Evolutionary conservation across 1,140 invertebrate species (phyloP).

Genomic region (Stenopsyche tienmushanensis): DNA sequence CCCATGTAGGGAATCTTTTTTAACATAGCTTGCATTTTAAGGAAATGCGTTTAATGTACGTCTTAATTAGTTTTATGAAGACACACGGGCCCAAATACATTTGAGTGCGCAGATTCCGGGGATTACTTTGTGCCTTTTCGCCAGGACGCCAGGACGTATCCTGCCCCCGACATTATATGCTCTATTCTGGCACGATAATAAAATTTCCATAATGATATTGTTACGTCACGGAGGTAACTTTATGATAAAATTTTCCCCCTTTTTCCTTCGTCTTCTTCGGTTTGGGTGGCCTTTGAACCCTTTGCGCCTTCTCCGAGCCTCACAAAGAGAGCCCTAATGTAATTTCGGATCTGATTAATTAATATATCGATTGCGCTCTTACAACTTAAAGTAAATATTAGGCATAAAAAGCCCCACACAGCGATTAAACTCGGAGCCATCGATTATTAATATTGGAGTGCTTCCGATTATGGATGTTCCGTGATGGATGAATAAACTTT

Average conservation of each 20-base stretch:
- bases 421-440: too few relatives aligned
- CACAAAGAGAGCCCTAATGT: conserved; percentile 4
- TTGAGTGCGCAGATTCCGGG: conserved; percentile 8
- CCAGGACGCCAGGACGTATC: conserved; percentile 18
- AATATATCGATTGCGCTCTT: background rate
- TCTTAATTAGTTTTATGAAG: conserved; percentile 22
- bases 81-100: conserved; percentile 20
- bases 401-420: too few relatives aligned
- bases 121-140: conserved; percentile 21
- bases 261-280: background rate
- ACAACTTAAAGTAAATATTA: background rate
- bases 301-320: background rate
- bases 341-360: background rate
- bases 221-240: conserved; percentile 16
- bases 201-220: conserved; percentile 30
- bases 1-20: background rate
- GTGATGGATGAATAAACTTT: too few relatives aligned
- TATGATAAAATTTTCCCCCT: conserved; percentile 10
- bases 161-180: conserved; percentile 19
- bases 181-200: conserved; percentile 17
- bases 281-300: background rate
- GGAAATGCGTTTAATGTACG: conserved; percentile 8
- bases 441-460: too few relatives aligned
- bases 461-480: too few relatives aligned
- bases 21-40: conserved; percentile 3